These are phyloP conservation scores for Enteromius trimaculatus DNA, from an alignment of 2,797 vertebrate genomes.

Conservation along the genomic window DNA sequence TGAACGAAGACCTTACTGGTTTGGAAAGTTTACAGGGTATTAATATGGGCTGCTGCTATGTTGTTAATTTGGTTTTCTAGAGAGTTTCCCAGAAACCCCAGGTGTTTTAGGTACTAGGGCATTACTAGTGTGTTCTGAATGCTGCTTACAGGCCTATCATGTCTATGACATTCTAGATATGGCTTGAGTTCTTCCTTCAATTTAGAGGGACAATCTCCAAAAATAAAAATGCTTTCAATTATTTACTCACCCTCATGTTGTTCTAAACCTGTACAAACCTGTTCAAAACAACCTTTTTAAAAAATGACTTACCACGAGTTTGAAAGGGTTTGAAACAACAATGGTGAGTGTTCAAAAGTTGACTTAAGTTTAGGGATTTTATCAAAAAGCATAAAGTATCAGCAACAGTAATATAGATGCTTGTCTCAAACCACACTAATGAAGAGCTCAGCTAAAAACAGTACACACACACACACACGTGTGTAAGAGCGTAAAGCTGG, in stretches of 20 bases:
- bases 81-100: no score
- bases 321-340: neutral
- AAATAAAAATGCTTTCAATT: neutral
- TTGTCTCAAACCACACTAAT: neutral
- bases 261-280: neutral
- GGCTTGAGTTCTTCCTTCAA: neutral
- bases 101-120: neutral
- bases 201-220: neutral
- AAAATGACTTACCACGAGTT: neutral
- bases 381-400: neutral
- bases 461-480: constrained; percentile 34
- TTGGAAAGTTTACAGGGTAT: neutral
- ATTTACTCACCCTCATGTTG: neutral
- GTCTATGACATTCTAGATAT: neutral
- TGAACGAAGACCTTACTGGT: neutral
- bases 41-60: neutral
- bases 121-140: neutral
- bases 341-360: neutral
- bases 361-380: neutral
- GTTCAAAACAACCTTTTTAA: neutral
- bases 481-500: constrained; percentile 53
- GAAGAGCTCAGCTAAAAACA: constrained; percentile 6
- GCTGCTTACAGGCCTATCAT: neutral
- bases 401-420: neutral
- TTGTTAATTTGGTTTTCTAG: neutral